phyloP scores from a whole-genome alignment of 2,113 vertebrate genomes.

The Onychostoma macrolepis region DNA sequence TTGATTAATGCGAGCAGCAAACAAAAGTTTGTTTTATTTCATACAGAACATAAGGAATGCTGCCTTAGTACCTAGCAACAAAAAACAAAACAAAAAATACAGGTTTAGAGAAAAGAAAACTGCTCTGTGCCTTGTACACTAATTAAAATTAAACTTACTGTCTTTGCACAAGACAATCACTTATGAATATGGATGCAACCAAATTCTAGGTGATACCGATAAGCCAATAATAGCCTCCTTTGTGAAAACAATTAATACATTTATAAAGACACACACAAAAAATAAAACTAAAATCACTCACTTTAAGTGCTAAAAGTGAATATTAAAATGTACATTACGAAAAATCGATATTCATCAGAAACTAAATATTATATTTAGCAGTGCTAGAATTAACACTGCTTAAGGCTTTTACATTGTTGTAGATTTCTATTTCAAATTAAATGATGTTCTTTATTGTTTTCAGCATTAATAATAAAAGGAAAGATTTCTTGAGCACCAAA shows the following conservation, averaged over 20 bases:
- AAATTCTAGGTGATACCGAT: neutral
- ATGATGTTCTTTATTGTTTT: neutral
- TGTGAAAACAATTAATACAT: neutral
- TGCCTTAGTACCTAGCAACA: neutral
- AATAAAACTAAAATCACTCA: neutral
- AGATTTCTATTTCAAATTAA: neutral
- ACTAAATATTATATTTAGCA: neutral
- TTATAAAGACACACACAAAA: too few species aligned
- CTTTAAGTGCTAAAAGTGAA: neutral
- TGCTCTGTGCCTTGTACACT: neutral
- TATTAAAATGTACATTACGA: neutral
- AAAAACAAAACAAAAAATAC: too few species aligned
- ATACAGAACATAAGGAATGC: neutral
- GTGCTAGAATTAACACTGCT: neutral
- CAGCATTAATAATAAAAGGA: neutral
- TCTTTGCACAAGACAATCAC: neutral
- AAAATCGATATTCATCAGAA: neutral
- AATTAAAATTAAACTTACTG: neutral
- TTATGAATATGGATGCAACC: neutral
- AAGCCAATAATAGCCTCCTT: neutral
- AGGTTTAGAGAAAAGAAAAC: neutral
- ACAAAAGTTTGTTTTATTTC: neutral
- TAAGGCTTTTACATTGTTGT: neutral
- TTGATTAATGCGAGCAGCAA: neutral
- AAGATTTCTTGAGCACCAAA: neutral